Conservation (phyloP, 2,797 vertebrate species). For the Capromys pilorides region DNA sequence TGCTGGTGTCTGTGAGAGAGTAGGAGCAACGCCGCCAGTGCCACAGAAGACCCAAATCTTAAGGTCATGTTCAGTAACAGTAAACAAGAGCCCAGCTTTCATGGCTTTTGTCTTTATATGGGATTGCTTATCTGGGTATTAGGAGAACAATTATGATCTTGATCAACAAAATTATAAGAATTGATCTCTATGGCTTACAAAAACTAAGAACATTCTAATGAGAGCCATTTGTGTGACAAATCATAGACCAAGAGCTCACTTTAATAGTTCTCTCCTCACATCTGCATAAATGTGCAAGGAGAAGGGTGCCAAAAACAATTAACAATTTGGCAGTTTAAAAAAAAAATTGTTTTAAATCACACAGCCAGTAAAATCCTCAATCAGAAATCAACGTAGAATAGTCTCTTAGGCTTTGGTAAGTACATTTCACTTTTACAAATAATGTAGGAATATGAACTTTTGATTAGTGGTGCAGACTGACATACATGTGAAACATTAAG, state of each 20-base stretch:
- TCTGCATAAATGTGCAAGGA: constrained; percentile 21
- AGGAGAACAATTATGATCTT: neutral
- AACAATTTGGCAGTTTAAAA: constrained; percentile 35
- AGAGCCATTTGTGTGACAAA: constrained; percentile 11
- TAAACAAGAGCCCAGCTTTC: neutral
- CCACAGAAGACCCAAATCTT: neutral
- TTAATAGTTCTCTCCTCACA: neutral
- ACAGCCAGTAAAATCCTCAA: constrained; percentile 38
- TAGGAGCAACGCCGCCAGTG: neutral
- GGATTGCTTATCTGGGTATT: constrained; percentile 24
- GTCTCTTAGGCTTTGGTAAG: constrained; percentile 25
- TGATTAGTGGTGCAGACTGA: neutral
- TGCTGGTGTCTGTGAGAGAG: neutral
- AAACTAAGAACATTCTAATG: constrained; percentile 25
- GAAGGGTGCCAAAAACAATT: constrained; percentile 26
- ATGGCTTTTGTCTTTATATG: neutral
- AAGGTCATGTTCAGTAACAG: neutral
- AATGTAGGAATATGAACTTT: neutral
- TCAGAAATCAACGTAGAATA: constrained; percentile 1
- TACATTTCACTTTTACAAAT: neutral
- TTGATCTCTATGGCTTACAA: neutral
- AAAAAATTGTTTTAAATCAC: constrained; percentile 31
- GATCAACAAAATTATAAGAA: constrained; percentile 31
- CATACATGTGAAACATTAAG: neutral
- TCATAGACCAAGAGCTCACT: neutral